Evolutionary conservation across 2,113 vertebrate genomes (phyloP).

Genomic region (Holacanthus passer): DNA sequence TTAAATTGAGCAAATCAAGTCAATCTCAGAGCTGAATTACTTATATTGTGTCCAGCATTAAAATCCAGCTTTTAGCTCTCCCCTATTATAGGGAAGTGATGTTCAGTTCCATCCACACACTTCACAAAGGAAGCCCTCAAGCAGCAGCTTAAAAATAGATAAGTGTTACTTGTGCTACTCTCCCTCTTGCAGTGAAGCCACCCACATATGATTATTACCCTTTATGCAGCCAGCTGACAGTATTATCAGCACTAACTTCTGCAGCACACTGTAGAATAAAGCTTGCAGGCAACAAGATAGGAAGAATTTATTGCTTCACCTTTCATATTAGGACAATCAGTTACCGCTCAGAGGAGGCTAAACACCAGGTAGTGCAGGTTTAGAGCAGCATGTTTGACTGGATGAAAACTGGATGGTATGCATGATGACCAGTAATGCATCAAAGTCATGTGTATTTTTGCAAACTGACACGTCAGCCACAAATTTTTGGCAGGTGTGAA

Average conservation of each 20-base stretch:
- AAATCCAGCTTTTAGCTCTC: conserved; percentile 28
- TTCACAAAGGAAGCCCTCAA: conserved; percentile 68
- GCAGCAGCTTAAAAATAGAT: conserved; percentile 75
- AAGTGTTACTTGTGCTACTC: conserved; percentile 71
- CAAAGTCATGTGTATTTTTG: not conserved
- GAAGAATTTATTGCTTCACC: not conserved
- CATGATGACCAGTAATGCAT: not conserved
- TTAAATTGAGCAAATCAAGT: conserved; percentile 10
- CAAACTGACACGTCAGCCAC: not conserved
- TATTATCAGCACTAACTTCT: conserved; percentile 44
- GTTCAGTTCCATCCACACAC: conserved; percentile 53
- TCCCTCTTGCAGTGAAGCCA: conserved; percentile 55
- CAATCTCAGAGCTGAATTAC: not conserved
- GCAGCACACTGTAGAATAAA: conserved; percentile 7
- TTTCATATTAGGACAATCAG: not conserved
- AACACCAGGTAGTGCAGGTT: not conserved
- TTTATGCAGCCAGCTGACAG: conserved; percentile 55
- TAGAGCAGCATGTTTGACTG: not conserved
- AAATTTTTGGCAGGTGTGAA: not conserved
- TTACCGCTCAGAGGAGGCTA: not conserved
- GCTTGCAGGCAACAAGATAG: conserved; percentile 10
- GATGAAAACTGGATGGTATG: not conserved
- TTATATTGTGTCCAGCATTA: not conserved
- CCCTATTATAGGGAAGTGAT: conserved; percentile 12
- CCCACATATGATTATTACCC: conserved; percentile 68